Evolutionary conservation across 1,140 invertebrate genomes (phyloP).

Genomic region (Hyles vespertilio): DNA sequence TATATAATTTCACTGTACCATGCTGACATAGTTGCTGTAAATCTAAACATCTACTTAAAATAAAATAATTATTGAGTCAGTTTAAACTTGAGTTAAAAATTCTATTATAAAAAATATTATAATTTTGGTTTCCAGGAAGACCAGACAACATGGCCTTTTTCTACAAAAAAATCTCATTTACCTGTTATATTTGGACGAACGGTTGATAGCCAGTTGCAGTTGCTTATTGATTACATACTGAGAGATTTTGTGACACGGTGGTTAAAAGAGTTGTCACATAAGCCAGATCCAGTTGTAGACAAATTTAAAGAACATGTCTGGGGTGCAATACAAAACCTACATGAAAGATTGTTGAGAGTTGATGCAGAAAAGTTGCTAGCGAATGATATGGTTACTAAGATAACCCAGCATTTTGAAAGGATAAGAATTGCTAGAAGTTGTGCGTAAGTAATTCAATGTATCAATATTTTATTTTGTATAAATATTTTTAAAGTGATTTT

Average conservation of each 20-base stretch:
- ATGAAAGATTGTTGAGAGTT: slow-evolving; percentile 82
- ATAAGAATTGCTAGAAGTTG: slow-evolving; percentile 85
- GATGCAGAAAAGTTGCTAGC: slow-evolving; percentile 90
- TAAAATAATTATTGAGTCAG: not conserved
- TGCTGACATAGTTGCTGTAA: no score
- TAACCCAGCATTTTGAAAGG: slow-evolving; percentile 91
- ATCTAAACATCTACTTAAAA: not conserved
- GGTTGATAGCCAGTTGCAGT: slow-evolving; percentile 88
- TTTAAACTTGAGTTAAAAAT: not conserved
- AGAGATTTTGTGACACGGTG: slow-evolving; percentile 87
- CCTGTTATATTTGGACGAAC: slow-evolving; percentile 86
- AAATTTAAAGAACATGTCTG: slow-evolving; percentile 88
- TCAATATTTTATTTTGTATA: not conserved
- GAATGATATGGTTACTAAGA: slow-evolving; percentile 85
- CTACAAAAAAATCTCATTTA: slow-evolving; percentile 74
- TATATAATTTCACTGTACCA: no score
- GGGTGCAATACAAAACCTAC: slow-evolving; percentile 83
- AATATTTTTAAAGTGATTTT: no score
- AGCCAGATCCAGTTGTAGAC: slow-evolving; percentile 77
- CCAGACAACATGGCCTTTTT: slow-evolving; percentile 48
- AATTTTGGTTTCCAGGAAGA: slow-evolving; percentile 47
- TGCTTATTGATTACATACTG: slow-evolving; percentile 87
- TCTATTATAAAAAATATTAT: slow-evolving; percentile 3
- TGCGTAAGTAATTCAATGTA: slow-evolving; percentile 77
- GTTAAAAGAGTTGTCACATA: slow-evolving; percentile 81